Evolutionary conservation across 2,888 invertebrate species (phyloP).

Genomic region (Opisthograptis luteolata): DNA sequence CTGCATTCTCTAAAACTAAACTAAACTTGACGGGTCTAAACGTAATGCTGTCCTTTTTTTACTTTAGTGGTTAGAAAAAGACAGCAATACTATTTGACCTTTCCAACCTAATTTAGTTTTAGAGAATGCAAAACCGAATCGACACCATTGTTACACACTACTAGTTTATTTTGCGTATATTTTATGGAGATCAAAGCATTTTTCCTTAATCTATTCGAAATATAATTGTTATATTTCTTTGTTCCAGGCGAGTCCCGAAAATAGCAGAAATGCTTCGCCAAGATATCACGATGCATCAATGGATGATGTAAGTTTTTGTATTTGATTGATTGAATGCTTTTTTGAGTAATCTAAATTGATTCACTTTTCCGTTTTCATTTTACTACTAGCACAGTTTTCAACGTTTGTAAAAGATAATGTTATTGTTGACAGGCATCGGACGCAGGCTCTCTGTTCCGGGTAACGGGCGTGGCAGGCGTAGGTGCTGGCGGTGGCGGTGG

Average conservation of each 20-base stretch:
- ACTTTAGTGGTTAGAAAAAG: too few relatives aligned
- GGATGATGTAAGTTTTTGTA: conserved; percentile 72
- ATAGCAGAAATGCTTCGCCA: conserved; percentile 80
- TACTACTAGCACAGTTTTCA: too few relatives aligned
- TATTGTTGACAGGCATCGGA: conserved; percentile 69
- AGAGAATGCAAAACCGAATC: too few relatives aligned
- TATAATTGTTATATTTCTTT: conserved; percentile 38
- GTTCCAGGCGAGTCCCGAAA: conserved; percentile 81
- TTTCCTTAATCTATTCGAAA: not conserved
- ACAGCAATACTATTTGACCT: too few relatives aligned
- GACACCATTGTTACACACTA: too few relatives aligned
- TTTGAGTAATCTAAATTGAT: not conserved
- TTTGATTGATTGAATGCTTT: not conserved
- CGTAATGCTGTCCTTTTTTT: too few relatives aligned
- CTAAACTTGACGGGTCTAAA: too few relatives aligned
- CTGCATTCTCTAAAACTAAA: too few relatives aligned
- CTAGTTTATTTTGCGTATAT: too few relatives aligned
- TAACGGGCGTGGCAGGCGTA: conserved; percentile 85
- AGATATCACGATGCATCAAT: conserved; percentile 78
- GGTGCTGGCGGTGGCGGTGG: conserved; percentile 10
- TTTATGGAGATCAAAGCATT: too few relatives aligned
- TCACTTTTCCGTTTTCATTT: not conserved
- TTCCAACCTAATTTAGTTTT: too few relatives aligned
- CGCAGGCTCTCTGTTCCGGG: conserved; percentile 75
- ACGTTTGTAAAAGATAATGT: not conserved